Percentiles rank a stretch among this genome's conserved stretches.
Conservation (phyloP, 2,113 vertebrate species). For the Plestiodon gilberti region DNA sequence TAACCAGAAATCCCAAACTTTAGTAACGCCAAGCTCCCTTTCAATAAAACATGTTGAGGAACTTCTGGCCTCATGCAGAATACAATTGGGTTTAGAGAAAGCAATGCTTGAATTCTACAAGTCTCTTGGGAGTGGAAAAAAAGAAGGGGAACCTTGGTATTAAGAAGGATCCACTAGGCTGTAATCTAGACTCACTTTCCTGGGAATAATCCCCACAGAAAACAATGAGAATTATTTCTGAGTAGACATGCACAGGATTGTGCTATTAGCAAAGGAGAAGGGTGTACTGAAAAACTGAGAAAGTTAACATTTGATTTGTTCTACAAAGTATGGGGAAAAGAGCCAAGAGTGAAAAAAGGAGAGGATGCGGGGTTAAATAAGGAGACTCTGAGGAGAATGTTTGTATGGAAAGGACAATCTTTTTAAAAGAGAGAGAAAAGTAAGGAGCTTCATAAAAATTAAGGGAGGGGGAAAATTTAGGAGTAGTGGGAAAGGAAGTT, state of each 20-base stretch:
- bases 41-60: conserved; percentile 19
- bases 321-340: background rate
- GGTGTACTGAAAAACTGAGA: too few relatives aligned
- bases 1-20: conserved; percentile 54
- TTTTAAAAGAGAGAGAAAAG: background rate
- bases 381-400: background rate
- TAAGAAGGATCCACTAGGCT: too few relatives aligned
- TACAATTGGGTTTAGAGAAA: background rate
- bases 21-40: conserved; percentile 47
- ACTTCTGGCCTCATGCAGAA: background rate
- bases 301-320: background rate
- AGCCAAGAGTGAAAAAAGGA: background rate
- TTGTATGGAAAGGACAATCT: background rate
- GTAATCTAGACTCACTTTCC: too few relatives aligned
- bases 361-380: background rate
- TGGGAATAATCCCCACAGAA: background rate
- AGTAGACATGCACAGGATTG: too few relatives aligned
- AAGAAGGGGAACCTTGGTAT: too few relatives aligned
- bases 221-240: background rate
- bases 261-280: background rate
- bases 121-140: background rate
- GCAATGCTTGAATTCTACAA: background rate
- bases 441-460: background rate
- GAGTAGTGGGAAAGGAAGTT: background rate
- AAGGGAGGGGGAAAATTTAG: background rate